Percentiles rank a stretch among this genome's conserved stretches.
phyloP scores from a whole-genome alignment of 1,140 invertebrate species.

The Potamilus streckersoni region DNA sequence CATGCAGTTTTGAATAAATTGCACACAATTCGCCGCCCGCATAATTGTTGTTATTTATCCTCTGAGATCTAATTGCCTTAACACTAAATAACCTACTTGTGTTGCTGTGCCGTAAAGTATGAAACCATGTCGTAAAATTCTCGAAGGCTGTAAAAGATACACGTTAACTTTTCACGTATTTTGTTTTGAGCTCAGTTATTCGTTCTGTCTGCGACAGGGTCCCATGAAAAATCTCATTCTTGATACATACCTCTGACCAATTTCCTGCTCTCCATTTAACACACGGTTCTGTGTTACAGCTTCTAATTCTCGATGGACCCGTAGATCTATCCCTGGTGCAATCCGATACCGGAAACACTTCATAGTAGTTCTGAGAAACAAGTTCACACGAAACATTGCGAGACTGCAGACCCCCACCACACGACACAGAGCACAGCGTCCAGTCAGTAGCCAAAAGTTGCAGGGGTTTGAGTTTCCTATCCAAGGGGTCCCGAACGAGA shows the following conservation, averaged over 20 bases:
- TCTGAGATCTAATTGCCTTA: not conserved
- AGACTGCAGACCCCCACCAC: conserved; percentile 29
- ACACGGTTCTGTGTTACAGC: conserved; percentile 27
- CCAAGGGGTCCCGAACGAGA: conserved; percentile 13
- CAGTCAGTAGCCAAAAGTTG: conserved; percentile 19
- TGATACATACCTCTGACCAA: conserved; percentile 22
- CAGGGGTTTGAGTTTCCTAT: conserved; percentile 16
- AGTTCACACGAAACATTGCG: conserved; percentile 26
- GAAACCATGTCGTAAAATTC: not conserved
- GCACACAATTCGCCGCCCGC: too few species aligned
- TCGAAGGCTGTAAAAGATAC: not conserved
- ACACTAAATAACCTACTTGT: not conserved
- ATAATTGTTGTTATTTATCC: too few species aligned
- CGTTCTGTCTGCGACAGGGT: not conserved
- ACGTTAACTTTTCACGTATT: not conserved
- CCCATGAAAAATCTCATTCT: not conserved
- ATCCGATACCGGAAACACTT: conserved; percentile 18
- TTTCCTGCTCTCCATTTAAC: conserved; percentile 27
- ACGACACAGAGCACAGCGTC: conserved; percentile 22
- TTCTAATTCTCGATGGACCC: conserved; percentile 14
- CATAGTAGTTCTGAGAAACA: conserved; percentile 22
- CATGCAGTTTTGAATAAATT: too few species aligned
- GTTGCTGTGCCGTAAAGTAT: not conserved
- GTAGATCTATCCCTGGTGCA: conserved; percentile 1
- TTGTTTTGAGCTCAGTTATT: too few species aligned